Evolutionary conservation across 2,113 vertebrate genomes (phyloP).

Genomic region (Caranx ignobilis): DNA sequence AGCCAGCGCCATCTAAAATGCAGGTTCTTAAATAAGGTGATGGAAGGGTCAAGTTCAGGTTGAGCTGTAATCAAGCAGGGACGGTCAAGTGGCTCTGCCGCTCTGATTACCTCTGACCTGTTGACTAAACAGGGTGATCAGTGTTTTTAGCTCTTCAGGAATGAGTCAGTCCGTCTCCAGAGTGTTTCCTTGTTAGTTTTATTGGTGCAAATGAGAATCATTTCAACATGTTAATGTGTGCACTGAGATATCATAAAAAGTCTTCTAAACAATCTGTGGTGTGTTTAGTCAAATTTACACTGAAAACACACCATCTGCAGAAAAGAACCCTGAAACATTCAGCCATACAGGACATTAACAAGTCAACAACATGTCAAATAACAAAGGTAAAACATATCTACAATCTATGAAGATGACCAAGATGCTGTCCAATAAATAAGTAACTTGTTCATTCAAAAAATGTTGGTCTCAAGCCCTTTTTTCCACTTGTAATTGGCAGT

Average conservation of each 20-base stretch:
- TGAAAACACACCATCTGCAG: background rate
- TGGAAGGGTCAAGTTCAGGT: slow-evolving; percentile 73
- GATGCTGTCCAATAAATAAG: background rate
- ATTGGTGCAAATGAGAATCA: background rate
- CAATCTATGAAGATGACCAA: too few relatives aligned
- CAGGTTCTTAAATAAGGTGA: slow-evolving; percentile 51
- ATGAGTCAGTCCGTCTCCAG: background rate
- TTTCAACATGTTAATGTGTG: background rate
- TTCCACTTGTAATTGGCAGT: background rate
- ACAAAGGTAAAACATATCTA: too few relatives aligned
- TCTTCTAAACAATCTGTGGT: background rate
- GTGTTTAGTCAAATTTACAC: background rate
- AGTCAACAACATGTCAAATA: too few relatives aligned
- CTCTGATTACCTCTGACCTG: slow-evolving; percentile 35
- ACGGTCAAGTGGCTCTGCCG: slow-evolving; percentile 50
- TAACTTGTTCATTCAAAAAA: background rate
- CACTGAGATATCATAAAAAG: background rate
- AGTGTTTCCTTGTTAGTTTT: background rate
- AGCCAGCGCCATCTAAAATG: slow-evolving; percentile 25
- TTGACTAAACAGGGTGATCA: slow-evolving; percentile 27
- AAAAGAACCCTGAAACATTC: background rate
- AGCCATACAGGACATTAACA: background rate
- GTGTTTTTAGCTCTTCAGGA: background rate
- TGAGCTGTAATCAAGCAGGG: slow-evolving; percentile 26
- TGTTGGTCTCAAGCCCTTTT: slow-evolving; percentile 4